Evolutionary conservation across 2,888 invertebrate species (phyloP), one percentile per base, ranked within the genome.

Genomic region (Ametastegia equiseti): DNA sequence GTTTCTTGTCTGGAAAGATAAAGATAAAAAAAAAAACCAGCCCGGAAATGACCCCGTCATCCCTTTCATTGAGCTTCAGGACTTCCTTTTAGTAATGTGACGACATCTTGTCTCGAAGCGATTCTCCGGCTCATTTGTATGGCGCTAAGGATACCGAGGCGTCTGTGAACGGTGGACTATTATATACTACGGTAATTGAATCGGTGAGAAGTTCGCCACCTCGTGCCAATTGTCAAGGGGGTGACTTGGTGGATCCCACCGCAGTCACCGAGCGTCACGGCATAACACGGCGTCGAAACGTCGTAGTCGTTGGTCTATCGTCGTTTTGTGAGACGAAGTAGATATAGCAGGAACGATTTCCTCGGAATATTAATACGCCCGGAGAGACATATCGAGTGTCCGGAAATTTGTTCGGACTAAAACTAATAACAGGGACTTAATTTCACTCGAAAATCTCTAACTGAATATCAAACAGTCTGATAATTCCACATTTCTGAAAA

Each of bases 291-390:
- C 75, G 75, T 54, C 19, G 67, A n/a, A n/a, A n/a, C n/a, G n/a
- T n/a, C 67, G 39, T 67, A 19, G 36, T 23, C 42, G 30, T 67
- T n/a, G 15, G n/a, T 60, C 67, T 67, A n/a, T 54, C n/a, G n/a
- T 33, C 54, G 75, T 50, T 54, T 54, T 36, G 73, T 54, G 73
- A 54, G 54, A 5, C 50, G 54, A 54, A 54, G 33, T 30, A n/a
- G n/a, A n/a, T n/a, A n/a, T n/a, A n/a, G 19, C 33, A 54, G 36
- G 50, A 75, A 2, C 75, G 75, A 75, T 75, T 75, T 75, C 54
- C 33, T 33, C 19, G 36, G 75, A 75, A 75, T 75, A 75, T 75
- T 75, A 75, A 75, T 75, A 75, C 45, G 54, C n/a, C n/a, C n/a
- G n/a, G n/a, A n/a, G n/a, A 27, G 15, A 27, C 13, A 39, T 19